Conservation (phyloP, 2,797 vertebrate genomes). For the Lithobates sylvaticus region DNA sequence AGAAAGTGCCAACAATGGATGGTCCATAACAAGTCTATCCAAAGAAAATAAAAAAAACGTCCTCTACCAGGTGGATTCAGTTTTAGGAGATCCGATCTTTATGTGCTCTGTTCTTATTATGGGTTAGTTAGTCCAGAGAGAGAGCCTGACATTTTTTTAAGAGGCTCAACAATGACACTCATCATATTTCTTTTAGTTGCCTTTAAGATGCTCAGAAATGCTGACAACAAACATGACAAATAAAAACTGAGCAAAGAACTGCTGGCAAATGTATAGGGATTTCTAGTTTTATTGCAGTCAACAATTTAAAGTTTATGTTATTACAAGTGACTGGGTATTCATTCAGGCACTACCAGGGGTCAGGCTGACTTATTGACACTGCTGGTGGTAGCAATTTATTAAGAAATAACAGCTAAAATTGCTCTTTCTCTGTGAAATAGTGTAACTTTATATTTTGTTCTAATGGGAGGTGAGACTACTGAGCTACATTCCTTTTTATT, state of each 20-base stretch:
- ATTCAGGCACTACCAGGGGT: constrained; percentile 18
- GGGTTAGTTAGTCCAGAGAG: too few species aligned
- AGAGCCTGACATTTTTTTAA: too few species aligned
- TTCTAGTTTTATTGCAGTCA: constrained; percentile 48
- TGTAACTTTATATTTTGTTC: not conserved
- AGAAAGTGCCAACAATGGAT: too few species aligned
- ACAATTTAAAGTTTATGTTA: constrained; percentile 44
- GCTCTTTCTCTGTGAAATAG: constrained; percentile 13
- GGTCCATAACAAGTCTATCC: too few species aligned
- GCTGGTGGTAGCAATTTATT: constrained; percentile 29
- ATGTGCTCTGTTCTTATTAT: too few species aligned
- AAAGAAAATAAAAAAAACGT: too few species aligned
- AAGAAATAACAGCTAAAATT: constrained; percentile 25
- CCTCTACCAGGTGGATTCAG: too few species aligned
- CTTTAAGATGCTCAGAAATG: constrained; percentile 10
- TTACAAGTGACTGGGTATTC: constrained; percentile 41
- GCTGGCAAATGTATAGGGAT: constrained; percentile 27
- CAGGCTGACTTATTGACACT: constrained; percentile 31
- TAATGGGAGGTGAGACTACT: not conserved
- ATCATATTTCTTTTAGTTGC: too few species aligned
- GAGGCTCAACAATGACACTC: too few species aligned
- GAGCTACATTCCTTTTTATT: too few species aligned
- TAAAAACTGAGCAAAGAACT: constrained; percentile 8
- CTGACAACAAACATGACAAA: constrained; percentile 14
- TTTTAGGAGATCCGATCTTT: too few species aligned